Base-by-base conservation (phyloP, 2,113 vertebrate species). In the Sorex araneus region DNA sequence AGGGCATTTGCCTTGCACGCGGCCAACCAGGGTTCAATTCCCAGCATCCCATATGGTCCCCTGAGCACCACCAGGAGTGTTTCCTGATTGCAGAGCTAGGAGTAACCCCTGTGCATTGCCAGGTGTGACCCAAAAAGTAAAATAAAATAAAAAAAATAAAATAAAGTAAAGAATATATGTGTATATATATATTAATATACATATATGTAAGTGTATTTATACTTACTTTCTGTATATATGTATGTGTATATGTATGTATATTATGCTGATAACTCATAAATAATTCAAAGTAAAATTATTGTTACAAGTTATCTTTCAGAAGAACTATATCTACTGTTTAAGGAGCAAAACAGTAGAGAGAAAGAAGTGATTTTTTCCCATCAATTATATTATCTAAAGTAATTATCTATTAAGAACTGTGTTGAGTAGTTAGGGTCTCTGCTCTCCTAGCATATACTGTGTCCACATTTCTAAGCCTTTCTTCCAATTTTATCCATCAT, bases 231-330 rank as follows among this genome's bases (percentile, higher is more conserved):
- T n/a, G n/a, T n/a, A 40, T 40, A 7, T 40, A 40, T 40, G 40
- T 40, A 40, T 40, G 40, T 54, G 13, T 54, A 54, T 54, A 13
- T 54, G 18, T 54, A 19, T 54, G 18, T 54, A 54, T 70, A 25
- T 64, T 54, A n/a, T 77, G 79, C 7, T 87, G 73, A 91, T 94
- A 45, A 18, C 4, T 50, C 84, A 57, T 89, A 78, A 94, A 43
- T 94, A 84, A 95, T 79, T 78, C 54, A 85, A n/a, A 81, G 57
- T 45, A 30, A 93, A 94, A 87, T 16, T 23, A 4, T 64, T 64
- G 27, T 8, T 80, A 73, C n/a, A 23, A 77, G 27, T 77, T 84
- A 91, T 83, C 84, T 70, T 69, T 88, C 63, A 93, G 80, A 92
- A 81, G 89, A 95, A 73, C 66, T 89, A 73, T 83, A 57, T 54